Base-by-base conservation (phyloP, 1,140 invertebrate genomes). In the Bombyx mandarina region DNA sequence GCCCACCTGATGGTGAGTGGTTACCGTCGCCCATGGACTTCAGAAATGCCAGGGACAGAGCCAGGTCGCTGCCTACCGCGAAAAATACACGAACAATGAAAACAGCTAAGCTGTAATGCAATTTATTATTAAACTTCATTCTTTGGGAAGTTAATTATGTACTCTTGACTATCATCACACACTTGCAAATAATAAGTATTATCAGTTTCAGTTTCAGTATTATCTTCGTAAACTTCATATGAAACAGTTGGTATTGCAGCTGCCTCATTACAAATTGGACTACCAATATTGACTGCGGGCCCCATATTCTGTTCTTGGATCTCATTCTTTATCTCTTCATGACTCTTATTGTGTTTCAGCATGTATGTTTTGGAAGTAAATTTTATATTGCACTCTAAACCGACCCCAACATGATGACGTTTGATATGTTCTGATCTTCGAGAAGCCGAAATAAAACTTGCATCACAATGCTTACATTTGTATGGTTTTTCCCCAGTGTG, bases 401-500 rank as follows among this genome's bases (percentile, higher is more conserved):
- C 66, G 2, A 67, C 61, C 53, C 66, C 66, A 10, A 61, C 44
- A 57, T 86, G 80, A 12, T 75, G 69, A 47, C 67, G 58, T 69
- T 79, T 81, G 3, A 73, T 61, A 68, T 86, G 82, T 43, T 77
- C 75, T 35, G 73, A 62, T 66, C 76, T 70, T 56, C 82, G 60
- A 9, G 82, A 86, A 3, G 81, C 67, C 12, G 80, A 84, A 1
- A 86, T 22, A 49, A 84, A 86, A 46, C 66, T 66, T 1, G 56
- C 58, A 26, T 82, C 71, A 63, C 82, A 86, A 55, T 73, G 60
- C 12, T 72, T 57, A 62, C 82, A 86, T 54, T 68, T 70, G 61
- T 88, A 90, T 3, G 88, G 88, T 51, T 79, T 81, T 63, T 89
- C 89, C 7, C 88, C 85, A 22, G 86, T 88, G 57, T 89, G 88